Conservation (phyloP, 2,888 invertebrate species). For the Teleiodes luculella region DNA sequence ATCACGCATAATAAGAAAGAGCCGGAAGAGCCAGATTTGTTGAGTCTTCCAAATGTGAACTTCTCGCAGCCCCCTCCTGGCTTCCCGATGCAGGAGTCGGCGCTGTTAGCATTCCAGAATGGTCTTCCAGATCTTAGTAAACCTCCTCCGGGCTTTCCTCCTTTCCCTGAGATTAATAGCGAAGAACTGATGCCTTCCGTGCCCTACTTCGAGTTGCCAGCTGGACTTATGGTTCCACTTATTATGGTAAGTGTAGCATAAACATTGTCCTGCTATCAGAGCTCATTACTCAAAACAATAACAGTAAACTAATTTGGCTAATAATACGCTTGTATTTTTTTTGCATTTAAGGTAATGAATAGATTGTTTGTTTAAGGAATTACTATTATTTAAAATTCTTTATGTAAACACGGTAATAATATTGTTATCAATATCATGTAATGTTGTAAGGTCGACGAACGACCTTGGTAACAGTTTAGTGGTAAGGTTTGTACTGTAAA, state of each 20-base stretch:
- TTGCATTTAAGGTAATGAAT: too few species aligned
- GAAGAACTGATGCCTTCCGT: slow-evolving; percentile 92
- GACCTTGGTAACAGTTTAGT: too few species aligned
- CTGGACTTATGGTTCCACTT: slow-evolving; percentile 98
- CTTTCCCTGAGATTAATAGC: slow-evolving; percentile 66
- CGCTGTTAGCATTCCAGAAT: slow-evolving; percentile 69
- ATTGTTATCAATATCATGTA: too few species aligned
- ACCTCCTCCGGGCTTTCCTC: slow-evolving; percentile 89
- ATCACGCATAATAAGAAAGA: slow-evolving; percentile 39
- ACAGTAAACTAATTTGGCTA: too few species aligned
- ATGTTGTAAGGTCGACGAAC: too few species aligned
- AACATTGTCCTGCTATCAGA: slow-evolving; percentile 8
- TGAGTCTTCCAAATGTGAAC: slow-evolving; percentile 64
- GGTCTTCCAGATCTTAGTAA: slow-evolving; percentile 90
- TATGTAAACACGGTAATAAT: too few species aligned
- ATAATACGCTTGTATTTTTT: too few species aligned
- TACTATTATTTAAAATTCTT: too few species aligned
- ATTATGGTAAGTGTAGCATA: slow-evolving; percentile 82
- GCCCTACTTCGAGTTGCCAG: slow-evolving; percentile 98
- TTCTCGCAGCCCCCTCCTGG: slow-evolving; percentile 74
- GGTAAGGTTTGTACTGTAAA: too few species aligned
- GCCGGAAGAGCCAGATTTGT: slow-evolving; percentile 53
- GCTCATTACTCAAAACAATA: background rate
- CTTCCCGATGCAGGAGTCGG: slow-evolving; percentile 45
- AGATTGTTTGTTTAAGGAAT: too few species aligned